Conservation (phyloP, 2,113 vertebrate species). For the Parus major region DNA sequence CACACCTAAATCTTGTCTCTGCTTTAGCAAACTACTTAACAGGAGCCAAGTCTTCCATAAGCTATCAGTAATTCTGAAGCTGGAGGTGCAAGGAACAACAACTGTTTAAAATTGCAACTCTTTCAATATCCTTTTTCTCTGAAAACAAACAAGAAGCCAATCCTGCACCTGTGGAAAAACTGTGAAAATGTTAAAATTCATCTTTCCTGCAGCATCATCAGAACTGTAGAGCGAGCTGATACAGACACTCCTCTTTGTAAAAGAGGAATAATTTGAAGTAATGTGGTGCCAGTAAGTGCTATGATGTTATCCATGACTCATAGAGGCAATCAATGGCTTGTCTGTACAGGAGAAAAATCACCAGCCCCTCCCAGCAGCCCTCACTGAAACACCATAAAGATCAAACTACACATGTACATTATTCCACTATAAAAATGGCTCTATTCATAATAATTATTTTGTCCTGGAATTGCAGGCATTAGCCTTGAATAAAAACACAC, state of each 20-base stretch:
- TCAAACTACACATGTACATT: constrained; percentile 55
- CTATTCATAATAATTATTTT: constrained; percentile 53
- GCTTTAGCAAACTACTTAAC: neutral
- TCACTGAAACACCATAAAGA: neutral
- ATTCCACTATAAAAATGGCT: constrained; percentile 39
- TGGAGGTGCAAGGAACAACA: neutral
- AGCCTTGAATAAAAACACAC: constrained; percentile 28
- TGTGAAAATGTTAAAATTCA: neutral
- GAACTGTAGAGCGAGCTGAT: neutral
- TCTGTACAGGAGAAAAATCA: constrained; percentile 53
- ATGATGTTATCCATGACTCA: constrained; percentile 63
- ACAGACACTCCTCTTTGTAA: constrained; percentile 49
- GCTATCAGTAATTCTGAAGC: neutral
- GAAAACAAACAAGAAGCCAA: constrained; percentile 25
- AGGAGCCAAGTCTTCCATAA: constrained; percentile 7
- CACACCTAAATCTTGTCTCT: neutral
- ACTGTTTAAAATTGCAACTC: neutral
- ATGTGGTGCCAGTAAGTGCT: constrained; percentile 57
- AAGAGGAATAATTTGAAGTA: constrained; percentile 60
- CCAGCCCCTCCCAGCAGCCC: constrained; percentile 38
- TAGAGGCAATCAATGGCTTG: constrained; percentile 58
- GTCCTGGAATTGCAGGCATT: constrained; percentile 8
- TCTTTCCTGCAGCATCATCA: constrained; percentile 58
- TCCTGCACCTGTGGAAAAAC: constrained; percentile 27
- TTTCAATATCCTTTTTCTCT: neutral